Evolutionary conservation across 2,113 vertebrate genomes (phyloP), one percentile per base, ranked within the genome.

Genomic region (Brachionichthys hirsutus): DNA sequence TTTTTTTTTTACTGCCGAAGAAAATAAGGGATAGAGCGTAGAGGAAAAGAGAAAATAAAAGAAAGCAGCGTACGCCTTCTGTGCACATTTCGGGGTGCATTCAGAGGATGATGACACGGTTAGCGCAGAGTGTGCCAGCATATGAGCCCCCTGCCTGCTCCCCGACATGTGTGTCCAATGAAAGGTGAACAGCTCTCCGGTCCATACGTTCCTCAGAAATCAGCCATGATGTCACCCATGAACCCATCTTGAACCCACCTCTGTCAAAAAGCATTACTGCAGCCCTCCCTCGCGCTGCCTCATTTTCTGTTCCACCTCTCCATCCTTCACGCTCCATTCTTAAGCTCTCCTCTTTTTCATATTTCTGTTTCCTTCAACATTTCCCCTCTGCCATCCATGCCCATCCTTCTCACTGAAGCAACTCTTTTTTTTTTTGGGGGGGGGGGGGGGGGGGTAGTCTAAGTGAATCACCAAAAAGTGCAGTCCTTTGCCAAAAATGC

Each of bases 211-310:
- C 75, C 83, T 87, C 73, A 78, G 78, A 80, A 85, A 77, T 89
- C 89, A 81, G 78, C 84, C 86, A 91, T 92, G 90, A 92, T 91
- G 91, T 92, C 89, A 92, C 85, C 24, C 66, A 75, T 90, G 90
- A 92, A 91, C 91, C 90, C 87, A 87, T 77, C 70, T 68, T 91
- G 89, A 92, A 92, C 91, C 88, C 84, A 85, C 84, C 84, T 91
- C 87, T 86, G 88, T 90, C 90, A 87, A 84, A 92, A 89, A 86
- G 81, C 77, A 89, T 87, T 81, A 86, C 82, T 84, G 77, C 80
- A 73, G 62, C 70, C 73, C 82, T 84, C 80, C 74, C 77, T 84
- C 75, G 73, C 75, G 57, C 63, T 64, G 62, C 79, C 79, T 88
- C 70, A 68, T 84, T 87, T 86, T 89, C 84, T 83, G 75, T 84